A percentile compares a stretch with the other conserved stretches of the same genome.
Evolutionary conservation across 2,888 invertebrate species (phyloP).

Genomic region (Brachyptera putata): DNA sequence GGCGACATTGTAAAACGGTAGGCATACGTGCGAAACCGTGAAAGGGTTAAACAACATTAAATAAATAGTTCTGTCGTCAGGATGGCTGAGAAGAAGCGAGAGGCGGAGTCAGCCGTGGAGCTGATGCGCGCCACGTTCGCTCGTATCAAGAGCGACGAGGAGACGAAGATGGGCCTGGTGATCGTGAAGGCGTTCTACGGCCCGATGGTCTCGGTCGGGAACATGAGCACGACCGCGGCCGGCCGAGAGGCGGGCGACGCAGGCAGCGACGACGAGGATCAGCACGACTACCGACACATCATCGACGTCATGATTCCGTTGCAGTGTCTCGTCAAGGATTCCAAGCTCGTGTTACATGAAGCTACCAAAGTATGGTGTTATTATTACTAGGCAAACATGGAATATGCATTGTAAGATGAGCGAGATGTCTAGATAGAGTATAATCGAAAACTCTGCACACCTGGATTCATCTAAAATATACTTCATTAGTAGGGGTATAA

Average conservation of each 20-base stretch:
- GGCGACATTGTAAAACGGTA: too few relatives aligned
- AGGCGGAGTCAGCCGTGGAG: conserved; percentile 81
- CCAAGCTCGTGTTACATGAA: conserved; percentile 79
- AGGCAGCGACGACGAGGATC: conserved; percentile 30
- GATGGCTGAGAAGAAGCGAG: conserved; percentile 71
- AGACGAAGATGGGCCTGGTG: conserved; percentile 75
- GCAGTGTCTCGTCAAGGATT: conserved; percentile 89
- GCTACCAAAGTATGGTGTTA: conserved; percentile 68
- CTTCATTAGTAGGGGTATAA: too few relatives aligned
- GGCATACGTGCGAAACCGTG: too few relatives aligned
- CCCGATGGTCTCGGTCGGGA: conserved; percentile 48
- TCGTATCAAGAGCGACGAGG: conserved; percentile 77
- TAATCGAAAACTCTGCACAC: too few relatives aligned
- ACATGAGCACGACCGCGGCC: conserved; percentile 15
- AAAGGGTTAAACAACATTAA: too few relatives aligned
- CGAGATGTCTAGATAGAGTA: too few relatives aligned
- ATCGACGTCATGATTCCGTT: conserved; percentile 93
- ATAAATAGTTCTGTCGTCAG: conserved; percentile 47
- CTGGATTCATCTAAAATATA: too few relatives aligned
- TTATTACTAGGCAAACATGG: too few relatives aligned
- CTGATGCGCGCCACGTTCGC: conserved; percentile 89
- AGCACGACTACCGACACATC: conserved; percentile 50
- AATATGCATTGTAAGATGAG: too few relatives aligned
- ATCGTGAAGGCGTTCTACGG: conserved; percentile 82
- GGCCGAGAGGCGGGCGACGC: conserved; percentile 42